Base-by-base conservation (phyloP, 2,113 vertebrate species). In the Lampris megalopsis region DNA sequence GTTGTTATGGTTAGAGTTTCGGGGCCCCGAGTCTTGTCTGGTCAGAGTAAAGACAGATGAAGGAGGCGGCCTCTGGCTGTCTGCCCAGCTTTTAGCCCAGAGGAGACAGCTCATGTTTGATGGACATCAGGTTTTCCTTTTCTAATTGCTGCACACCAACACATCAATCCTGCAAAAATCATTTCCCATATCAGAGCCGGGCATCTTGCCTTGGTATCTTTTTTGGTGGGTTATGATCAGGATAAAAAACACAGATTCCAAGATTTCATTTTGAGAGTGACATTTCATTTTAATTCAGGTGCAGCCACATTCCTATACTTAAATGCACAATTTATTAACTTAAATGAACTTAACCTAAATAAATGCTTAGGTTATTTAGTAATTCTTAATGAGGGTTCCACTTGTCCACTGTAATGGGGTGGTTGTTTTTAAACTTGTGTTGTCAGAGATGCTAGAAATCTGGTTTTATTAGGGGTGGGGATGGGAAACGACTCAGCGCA, bases 51-150 rank as follows among this genome's bases (percentile, higher is more conserved):
- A 87, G 79, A 87, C 74, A 58, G 52, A 80, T 70, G 75, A 89
- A 63, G 59, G 77, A 91, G 83, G 84, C 77, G 67, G 88, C 81
- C 57, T 63, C 73, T 87, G 86, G 88, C 85, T 53, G 65, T 54
- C 68, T 63, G 87, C 88, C 87, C 86, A 69, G 86, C 86, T 74
- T 86, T 81, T 83, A 83, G 81, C 76, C 65, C 65, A 77, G 91
- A 88, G 86, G 67, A 92, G 86, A 92, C 56, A 9, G 86, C 91
- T 90, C 88, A 66, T 85, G 77, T 66, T 72, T 82, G 72, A 82
- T 87, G 72, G 82, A 88, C 54, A 48, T 62, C 69, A 43, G 68
- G 81, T 86, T 87, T 87, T 76, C 65, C 53, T 71, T 77, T 73
- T 72, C 76, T 83, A 80, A 84, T 84, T 80, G 86, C 68, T 53